Conservation (phyloP, 2,888 invertebrate genomes). For the Zygothrica quintamaculata region DNA sequence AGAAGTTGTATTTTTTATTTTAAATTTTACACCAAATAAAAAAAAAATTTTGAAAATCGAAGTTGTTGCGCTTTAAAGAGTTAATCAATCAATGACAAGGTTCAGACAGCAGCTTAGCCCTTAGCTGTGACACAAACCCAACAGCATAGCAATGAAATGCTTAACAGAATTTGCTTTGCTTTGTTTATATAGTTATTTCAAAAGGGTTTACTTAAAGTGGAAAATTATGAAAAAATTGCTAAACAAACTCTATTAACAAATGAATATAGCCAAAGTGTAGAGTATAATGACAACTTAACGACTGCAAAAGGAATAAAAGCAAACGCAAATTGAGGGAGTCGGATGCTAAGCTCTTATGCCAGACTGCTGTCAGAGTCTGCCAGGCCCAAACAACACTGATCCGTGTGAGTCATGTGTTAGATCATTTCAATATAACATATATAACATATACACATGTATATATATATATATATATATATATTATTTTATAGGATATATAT, state of each 20-base stretch:
- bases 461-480: conserved; percentile 11
- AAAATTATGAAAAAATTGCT: too few relatives aligned
- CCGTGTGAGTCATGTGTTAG: conserved; percentile 72
- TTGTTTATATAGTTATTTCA: too few relatives aligned
- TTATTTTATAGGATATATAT: conserved; percentile 19
- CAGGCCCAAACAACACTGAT: conserved; percentile 40
- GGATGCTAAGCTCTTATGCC: conserved; percentile 51
- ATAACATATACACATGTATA: conserved; percentile 3
- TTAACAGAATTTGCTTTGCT: too few relatives aligned
- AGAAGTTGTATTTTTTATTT: too few relatives aligned
- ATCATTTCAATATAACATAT: conserved; percentile 42
- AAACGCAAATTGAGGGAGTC: conserved; percentile 53
- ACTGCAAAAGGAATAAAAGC: conserved; percentile 14
- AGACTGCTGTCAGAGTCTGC: conserved; percentile 47
- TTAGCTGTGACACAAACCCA: too few relatives aligned
- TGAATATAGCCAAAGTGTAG: not conserved
- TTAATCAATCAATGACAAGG: too few relatives aligned
- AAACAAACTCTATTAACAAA: not conserved
- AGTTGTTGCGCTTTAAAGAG: too few relatives aligned
- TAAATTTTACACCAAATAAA: too few relatives aligned
- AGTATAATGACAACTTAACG: conserved; percentile 23
- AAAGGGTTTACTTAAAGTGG: too few relatives aligned
- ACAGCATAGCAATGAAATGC: too few relatives aligned
- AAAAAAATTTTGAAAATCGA: too few relatives aligned
- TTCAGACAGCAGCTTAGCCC: too few relatives aligned